Base-by-base conservation (phyloP, 37 sponge, comb jelly and placozoan species). In the Lycopodina hypogea region DNA sequence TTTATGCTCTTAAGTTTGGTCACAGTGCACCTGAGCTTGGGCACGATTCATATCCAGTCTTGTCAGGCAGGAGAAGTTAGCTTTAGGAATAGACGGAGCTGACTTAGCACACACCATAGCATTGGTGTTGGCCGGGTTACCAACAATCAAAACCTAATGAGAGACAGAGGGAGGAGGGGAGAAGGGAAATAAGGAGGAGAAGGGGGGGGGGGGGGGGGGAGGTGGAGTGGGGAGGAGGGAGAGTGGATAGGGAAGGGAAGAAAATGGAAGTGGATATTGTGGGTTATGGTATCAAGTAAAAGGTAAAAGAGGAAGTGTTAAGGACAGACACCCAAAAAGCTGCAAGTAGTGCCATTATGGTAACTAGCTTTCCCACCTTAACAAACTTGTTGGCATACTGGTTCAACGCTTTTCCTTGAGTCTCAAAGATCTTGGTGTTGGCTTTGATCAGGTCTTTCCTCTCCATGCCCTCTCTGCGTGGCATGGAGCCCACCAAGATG, bases 91-190 rank as follows among this genome's bases (percentile, higher is more conserved):
- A 57, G 90, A 85, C 24, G 92, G 85, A 30, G 99, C 99, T 51
- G 76, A 78, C 33, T 72, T 76, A 64, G 82, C 55, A 52, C 87
- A 79, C 36, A 93, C 59, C 79, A 98, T 78, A 41, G 89, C 87
- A 62, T 98, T 98, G 37, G 99, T 98, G 87, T 98, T 98, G 78
- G 96, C 97, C 18, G 99, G 99, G 79, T 98, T 98, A 42, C 99
- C 99, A 24, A 96, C 97, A 34, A 96, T 94, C 69, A 96, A 72
- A 36, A 96, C 95, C 95, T 95, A 51, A 21, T 37, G 26, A 9
- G 9, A 12, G 48, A 45, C 48, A 60, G 29, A 9, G 26, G 60
- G 33, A n/a, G 26, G 7, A 61, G 26, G 48, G 9, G 48, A 45
- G 48, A 9, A 45, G 48, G 65, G 48, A 9, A 12, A 4, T 4